Evolutionary conservation across 1,140 invertebrate genomes (phyloP).

Genomic region (Bombus superbus): DNA sequence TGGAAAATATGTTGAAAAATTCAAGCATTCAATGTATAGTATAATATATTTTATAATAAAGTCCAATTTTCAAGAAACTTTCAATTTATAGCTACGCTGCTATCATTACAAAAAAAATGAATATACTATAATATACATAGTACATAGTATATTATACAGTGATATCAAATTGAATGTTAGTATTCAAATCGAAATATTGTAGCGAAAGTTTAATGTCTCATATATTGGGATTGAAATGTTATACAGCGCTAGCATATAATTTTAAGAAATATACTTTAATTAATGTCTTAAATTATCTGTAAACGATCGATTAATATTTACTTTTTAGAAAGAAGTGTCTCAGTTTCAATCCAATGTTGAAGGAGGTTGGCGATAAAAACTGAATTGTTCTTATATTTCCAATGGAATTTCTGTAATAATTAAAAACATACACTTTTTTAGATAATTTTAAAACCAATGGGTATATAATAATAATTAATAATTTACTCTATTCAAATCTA

Average conservation of each 20-base stretch:
- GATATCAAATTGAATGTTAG: conserved; percentile 13
- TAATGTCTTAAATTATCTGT: background rate
- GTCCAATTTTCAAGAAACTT: background rate
- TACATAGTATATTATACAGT: background rate
- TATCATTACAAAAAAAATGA: background rate
- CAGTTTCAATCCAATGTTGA: background rate
- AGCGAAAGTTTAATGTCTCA: background rate
- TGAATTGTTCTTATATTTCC: background rate
- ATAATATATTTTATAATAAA: background rate
- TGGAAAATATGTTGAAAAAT: background rate
- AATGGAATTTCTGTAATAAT: background rate
- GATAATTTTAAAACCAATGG: conserved; percentile 3
- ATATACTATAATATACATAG: background rate
- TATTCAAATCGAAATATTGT: conserved; percentile 5
- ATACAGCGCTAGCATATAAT: background rate
- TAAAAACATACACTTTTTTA: background rate
- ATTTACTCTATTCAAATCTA: background rate
- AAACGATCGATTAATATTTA: background rate
- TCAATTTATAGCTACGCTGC: background rate
- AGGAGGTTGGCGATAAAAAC: background rate
- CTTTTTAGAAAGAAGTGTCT: background rate
- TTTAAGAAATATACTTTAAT: background rate
- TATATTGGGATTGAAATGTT: background rate
- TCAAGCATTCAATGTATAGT: background rate
- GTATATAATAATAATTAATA: background rate